These are phyloP conservation scores for Apotomis betuletana DNA, from an alignment of 2,888 invertebrate species.

Conservation along the genomic window DNA sequence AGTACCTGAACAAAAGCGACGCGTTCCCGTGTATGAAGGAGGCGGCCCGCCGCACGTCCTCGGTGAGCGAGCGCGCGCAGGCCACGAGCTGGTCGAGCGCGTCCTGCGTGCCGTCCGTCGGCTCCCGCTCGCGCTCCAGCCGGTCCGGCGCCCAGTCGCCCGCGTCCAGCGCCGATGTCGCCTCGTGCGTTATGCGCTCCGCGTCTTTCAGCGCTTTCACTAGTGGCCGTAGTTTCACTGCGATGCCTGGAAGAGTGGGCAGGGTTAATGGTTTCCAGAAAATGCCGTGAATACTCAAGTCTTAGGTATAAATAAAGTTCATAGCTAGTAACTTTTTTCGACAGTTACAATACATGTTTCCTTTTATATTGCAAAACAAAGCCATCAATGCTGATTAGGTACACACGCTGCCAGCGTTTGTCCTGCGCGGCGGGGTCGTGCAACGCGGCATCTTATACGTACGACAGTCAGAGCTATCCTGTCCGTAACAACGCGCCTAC, in stretches of 20 bases:
- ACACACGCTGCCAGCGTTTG: too few relatives aligned
- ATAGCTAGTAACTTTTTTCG: too few relatives aligned
- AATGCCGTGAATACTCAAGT: too few relatives aligned
- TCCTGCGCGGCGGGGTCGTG: too few relatives aligned
- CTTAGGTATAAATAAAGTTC: too few relatives aligned
- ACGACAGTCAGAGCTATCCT: too few relatives aligned
- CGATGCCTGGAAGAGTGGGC: constrained; percentile 74
- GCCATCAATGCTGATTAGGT: too few relatives aligned
- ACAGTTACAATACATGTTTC: too few relatives aligned
- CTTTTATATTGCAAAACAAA: too few relatives aligned
- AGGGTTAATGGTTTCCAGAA: neutral
- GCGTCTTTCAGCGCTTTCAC: constrained; percentile 92
- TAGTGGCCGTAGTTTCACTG: constrained; percentile 89
- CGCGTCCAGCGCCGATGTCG: constrained; percentile 88
- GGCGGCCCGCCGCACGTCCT: constrained; percentile 94
- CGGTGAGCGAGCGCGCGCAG: constrained; percentile 92
- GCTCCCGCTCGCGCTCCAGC: constrained; percentile 80
- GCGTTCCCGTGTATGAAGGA: constrained; percentile 96
- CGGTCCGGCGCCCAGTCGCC: constrained; percentile 91
- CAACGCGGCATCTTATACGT: too few relatives aligned
- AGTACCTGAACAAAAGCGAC: constrained; percentile 88
- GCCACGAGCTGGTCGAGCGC: constrained; percentile 94
- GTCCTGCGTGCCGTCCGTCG: constrained; percentile 87
- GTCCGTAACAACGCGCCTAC: too few relatives aligned
- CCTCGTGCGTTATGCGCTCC: constrained; percentile 90